These are phyloP conservation scores for Ctenopoma kingsleyae DNA, from an alignment of 2,797 vertebrate species.

Conservation along the genomic window DNA sequence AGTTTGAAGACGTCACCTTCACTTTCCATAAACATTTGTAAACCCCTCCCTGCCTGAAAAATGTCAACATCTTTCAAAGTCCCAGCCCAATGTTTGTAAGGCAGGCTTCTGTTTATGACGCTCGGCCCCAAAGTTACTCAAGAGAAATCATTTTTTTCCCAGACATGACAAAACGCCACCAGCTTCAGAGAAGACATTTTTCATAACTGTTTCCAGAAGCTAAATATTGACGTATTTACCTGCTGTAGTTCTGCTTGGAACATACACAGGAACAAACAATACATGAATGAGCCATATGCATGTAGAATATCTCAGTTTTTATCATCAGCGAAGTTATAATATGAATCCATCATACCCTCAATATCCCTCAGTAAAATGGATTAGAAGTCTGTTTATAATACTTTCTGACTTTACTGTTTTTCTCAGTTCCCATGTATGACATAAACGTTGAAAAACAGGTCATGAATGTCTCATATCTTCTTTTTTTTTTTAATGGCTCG, in stretches of 20 bases:
- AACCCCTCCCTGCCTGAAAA: neutral
- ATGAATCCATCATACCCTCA: neutral
- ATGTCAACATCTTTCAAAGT: neutral
- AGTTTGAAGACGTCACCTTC: neutral
- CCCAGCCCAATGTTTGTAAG: constrained; percentile 3
- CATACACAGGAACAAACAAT: neutral
- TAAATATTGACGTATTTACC: constrained; percentile 5
- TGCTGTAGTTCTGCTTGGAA: neutral
- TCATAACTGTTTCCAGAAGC: constrained; percentile 1
- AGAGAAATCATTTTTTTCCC: constrained; percentile 1
- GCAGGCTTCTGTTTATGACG: neutral
- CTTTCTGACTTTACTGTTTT: too few relatives aligned
- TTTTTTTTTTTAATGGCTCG: too few relatives aligned
- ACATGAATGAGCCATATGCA: neutral
- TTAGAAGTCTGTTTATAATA: too few relatives aligned
- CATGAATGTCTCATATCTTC: too few relatives aligned
- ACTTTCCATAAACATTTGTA: too few relatives aligned
- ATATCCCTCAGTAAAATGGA: too few relatives aligned
- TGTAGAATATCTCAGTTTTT: neutral
- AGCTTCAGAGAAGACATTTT: neutral
- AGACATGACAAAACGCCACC: neutral
- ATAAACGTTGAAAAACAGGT: too few relatives aligned
- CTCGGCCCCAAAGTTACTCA: constrained; percentile 4
- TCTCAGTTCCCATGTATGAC: too few relatives aligned
- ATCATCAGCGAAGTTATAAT: neutral